These are phyloP conservation scores for Buphagus erythrorhynchus DNA, from an alignment of 2,797 vertebrate genomes.

Conservation along the genomic window DNA sequence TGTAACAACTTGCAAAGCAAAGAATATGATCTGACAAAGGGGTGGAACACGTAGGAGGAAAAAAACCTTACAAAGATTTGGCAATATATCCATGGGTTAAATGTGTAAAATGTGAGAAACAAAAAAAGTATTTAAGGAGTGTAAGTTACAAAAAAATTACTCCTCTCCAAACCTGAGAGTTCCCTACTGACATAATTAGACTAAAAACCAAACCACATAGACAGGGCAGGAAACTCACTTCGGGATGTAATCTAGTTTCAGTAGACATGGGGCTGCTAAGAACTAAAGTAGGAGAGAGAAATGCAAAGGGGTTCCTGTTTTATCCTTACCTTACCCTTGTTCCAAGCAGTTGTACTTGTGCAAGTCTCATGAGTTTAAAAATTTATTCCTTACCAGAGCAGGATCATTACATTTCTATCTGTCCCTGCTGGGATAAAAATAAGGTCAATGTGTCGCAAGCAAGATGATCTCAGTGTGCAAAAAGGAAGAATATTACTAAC, in stretches of 20 bases:
- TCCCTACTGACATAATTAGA: slow-evolving; percentile 26
- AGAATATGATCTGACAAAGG: not conserved
- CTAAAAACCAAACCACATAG: not conserved
- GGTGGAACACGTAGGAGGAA: not conserved
- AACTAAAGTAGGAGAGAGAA: not conserved
- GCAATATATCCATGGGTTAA: not conserved
- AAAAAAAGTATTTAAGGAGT: not conserved
- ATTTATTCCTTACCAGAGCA: not conserved
- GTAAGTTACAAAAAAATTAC: not conserved
- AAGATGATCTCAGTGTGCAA: not conserved
- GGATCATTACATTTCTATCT: not conserved
- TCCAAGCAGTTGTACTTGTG: not conserved
- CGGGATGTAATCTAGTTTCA: not conserved
- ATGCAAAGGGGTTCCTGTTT: not conserved
- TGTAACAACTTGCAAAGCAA: not conserved
- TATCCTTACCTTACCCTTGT: not conserved
- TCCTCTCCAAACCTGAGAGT: not conserved
- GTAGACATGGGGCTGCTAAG: not conserved
- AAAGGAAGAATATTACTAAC: not conserved
- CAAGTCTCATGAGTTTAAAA: not conserved
- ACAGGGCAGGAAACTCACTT: slow-evolving; percentile 1
- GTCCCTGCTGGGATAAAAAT: not conserved
- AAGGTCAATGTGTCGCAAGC: slow-evolving; percentile 9
- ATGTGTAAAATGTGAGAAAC: not conserved
- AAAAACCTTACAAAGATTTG: not conserved